Evolutionary conservation across 92 coral and sea anemone species (phyloP).

Genomic region (Epizoanthus scotinus): DNA sequence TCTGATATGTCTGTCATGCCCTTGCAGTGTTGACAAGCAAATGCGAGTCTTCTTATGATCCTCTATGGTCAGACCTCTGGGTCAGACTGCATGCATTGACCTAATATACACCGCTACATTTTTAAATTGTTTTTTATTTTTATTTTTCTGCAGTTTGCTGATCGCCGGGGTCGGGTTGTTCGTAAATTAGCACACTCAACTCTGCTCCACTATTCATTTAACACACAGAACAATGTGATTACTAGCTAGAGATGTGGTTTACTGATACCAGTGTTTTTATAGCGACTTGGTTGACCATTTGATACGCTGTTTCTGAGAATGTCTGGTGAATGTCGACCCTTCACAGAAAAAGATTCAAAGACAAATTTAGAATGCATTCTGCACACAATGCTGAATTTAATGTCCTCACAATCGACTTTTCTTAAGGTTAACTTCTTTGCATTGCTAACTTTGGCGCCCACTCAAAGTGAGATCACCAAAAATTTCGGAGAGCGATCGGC

Average conservation of each 20-base stretch:
- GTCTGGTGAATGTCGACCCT: not conserved
- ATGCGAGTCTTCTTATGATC: too few species aligned
- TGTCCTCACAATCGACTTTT: not conserved
- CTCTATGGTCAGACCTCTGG: too few species aligned
- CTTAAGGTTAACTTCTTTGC: conserved; percentile 28
- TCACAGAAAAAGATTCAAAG: not conserved
- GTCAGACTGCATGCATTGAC: too few species aligned
- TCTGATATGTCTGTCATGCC: not conserved
- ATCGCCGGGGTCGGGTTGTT: too few species aligned
- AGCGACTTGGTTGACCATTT: not conserved
- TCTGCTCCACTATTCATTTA: too few species aligned
- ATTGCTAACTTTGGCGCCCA: not conserved
- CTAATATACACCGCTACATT: not conserved
- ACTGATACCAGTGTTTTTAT: conserved; percentile 4
- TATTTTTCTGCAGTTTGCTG: not conserved
- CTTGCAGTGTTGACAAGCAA: not conserved
- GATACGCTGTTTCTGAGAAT: not conserved
- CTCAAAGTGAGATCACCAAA: not conserved
- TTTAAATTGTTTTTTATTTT: not conserved
- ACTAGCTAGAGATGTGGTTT: not conserved
- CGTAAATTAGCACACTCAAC: too few species aligned
- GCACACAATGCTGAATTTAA: not conserved
- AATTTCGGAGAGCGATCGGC: not conserved
- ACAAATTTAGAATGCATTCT: conserved; percentile 10
- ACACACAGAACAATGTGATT: not conserved